Percentiles rank a stretch among this genome's conserved stretches.
Conservation (phyloP, 2,797 vertebrate genomes). For the Parauchenoglanis ngamensis region DNA sequence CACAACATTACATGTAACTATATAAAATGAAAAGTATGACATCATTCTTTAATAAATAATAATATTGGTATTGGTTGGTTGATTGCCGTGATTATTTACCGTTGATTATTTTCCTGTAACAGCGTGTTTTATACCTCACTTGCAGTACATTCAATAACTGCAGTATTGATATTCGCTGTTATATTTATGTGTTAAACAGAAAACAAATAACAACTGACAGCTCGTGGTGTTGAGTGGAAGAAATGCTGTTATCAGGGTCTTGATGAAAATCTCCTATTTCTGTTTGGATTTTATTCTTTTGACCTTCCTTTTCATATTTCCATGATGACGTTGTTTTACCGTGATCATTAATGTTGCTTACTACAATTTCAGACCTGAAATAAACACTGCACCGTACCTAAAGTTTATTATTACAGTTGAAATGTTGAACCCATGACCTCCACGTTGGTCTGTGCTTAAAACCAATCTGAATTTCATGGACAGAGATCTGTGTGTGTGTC, state of each 20-base stretch:
- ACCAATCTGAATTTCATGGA: background rate
- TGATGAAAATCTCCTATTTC: constrained; percentile 3
- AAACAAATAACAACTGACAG: background rate
- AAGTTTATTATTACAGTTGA: background rate
- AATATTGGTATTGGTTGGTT: background rate
- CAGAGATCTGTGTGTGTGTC: background rate
- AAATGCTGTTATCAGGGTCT: background rate
- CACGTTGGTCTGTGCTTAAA: background rate
- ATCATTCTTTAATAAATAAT: background rate
- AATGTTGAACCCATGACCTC: background rate
- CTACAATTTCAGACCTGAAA: background rate
- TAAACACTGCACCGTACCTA: background rate
- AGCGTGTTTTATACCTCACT: background rate
- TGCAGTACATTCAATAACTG: background rate
- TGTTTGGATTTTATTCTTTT: background rate
- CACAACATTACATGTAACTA: background rate
- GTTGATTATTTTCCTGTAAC: background rate
- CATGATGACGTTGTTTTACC: background rate
- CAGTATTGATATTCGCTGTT: background rate
- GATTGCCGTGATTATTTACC: background rate
- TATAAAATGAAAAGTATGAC: background rate
- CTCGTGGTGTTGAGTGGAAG: background rate
- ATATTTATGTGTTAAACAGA: background rate
- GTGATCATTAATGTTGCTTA: background rate
- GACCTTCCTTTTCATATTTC: background rate